Evolutionary conservation across 2,113 vertebrate genomes (phyloP), one percentile per base, ranked within the genome.

Genomic region (Garra rufa): DNA sequence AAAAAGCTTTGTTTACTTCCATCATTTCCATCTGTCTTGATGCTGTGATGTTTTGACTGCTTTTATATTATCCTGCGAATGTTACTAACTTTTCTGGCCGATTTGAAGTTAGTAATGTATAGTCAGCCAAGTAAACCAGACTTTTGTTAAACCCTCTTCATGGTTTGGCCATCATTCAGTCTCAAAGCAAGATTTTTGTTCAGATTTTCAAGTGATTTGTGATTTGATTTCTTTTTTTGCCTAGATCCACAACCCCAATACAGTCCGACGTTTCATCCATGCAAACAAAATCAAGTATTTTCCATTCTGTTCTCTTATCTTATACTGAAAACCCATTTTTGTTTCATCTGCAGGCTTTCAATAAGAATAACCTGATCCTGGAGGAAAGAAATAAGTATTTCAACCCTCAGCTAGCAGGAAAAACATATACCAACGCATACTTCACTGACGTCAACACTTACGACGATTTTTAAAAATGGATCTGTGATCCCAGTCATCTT

Each of bases 321-420:
- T 3, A 4, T 43, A 63, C 57, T 82, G 15, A 84, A 17, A 52
- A 17, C 48, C 13, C 48, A 48, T 79, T 82, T 90, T 87, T 78
- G 88, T 89, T 2, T 70, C 30, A 83, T 92, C 90, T 85, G 15
- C 92, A 98, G 97, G 97, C 97, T 89, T 98, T 98, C 95, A 99
- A 99, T 93, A 99, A 99, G 95, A 99, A 99, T 94, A 99, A 99
- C 93, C 92, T 99, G 94, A 97, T 99, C 89, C 92, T 99, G 91
- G 98, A 99, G 91, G 98, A 99, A 92, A 95, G 97, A 92, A 99
- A 99, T 92, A 99, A 98, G 87, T 99, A 99, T 93, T 99, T 98
- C 94, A 98, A 97, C 90, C 97, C 98, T 3, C 97, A 99, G 90
- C 96, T 97, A 78, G 94, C 96, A 57, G 95, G 96, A 93, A 99